Evolutionary conservation across 2,888 invertebrate species (phyloP).

Genomic region (Drosophila neonasuta): DNA sequence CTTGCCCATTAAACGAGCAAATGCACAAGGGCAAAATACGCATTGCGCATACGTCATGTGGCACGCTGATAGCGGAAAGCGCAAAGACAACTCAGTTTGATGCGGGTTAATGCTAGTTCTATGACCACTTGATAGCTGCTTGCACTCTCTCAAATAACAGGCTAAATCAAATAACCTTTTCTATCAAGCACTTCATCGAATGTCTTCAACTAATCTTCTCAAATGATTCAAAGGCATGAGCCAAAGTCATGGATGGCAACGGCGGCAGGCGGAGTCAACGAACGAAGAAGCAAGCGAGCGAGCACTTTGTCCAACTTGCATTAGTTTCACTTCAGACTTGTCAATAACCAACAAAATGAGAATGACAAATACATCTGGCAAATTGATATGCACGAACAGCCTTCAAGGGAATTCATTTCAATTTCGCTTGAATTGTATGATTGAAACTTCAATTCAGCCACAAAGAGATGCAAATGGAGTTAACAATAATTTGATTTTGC

Average conservation of each 20-base stretch:
- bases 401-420: conserved; percentile 18
- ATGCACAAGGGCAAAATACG: conserved; percentile 27
- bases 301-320: conserved; percentile 14
- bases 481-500: conserved; percentile 5
- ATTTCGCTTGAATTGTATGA: conserved; percentile 7
- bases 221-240: conserved; percentile 35
- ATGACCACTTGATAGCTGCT: not conserved
- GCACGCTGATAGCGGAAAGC: conserved; percentile 9
- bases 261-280: not conserved
- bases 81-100: conserved; percentile 7
- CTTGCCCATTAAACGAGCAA: conserved; percentile 36
- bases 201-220: conserved; percentile 23
- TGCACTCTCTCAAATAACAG: not conserved
- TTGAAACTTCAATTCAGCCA: conserved; percentile 1
- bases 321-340: conserved; percentile 8
- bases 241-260: conserved; percentile 1
- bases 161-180: conserved; percentile 9
- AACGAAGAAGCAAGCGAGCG: not conserved
- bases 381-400: conserved; percentile 24
- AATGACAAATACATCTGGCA: conserved; percentile 20
- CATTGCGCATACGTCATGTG: conserved; percentile 65
- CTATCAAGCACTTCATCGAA: conserved; percentile 12
- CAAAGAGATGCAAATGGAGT: conserved; percentile 10
- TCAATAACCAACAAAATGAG: conserved; percentile 5
- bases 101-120: conserved; percentile 12